Conservation (phyloP, 2,113 vertebrate genomes). For the Anhinga rufa region DNA sequence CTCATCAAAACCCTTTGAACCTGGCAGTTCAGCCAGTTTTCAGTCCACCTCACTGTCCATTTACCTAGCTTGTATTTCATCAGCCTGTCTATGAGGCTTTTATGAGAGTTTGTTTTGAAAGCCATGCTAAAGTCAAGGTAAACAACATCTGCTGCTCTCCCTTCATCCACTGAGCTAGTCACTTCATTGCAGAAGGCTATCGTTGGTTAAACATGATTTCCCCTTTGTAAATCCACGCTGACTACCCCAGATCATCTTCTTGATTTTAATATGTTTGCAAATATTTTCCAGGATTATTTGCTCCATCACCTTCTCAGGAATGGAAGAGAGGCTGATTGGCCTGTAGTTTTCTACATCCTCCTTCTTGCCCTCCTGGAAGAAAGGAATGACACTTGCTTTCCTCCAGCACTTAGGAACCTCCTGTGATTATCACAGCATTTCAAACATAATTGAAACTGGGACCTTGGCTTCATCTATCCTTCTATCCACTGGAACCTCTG, state of each 20-base stretch:
- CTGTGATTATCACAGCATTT: background rate
- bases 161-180: background rate
- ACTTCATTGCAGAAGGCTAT: background rate
- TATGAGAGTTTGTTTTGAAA: constrained; percentile 8
- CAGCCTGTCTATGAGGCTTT: constrained; percentile 7
- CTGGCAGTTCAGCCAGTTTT: background rate
- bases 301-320: background rate
- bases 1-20: background rate
- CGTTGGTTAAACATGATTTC: background rate
- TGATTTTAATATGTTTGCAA: background rate
- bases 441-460: background rate
- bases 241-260: background rate
- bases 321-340: background rate
- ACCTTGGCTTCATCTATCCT: background rate
- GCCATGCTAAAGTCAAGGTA: constrained; percentile 5
- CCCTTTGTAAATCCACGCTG: background rate
- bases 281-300: background rate
- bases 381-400: background rate
- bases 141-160: constrained; percentile 41
- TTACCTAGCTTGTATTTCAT: background rate
- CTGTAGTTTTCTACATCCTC: background rate
- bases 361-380: background rate
- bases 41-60: background rate
- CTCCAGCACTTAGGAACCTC: background rate
- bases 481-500: background rate